Evolutionary conservation across 2,888 invertebrate genomes (phyloP).

Genomic region (Apamea epomidion): DNA sequence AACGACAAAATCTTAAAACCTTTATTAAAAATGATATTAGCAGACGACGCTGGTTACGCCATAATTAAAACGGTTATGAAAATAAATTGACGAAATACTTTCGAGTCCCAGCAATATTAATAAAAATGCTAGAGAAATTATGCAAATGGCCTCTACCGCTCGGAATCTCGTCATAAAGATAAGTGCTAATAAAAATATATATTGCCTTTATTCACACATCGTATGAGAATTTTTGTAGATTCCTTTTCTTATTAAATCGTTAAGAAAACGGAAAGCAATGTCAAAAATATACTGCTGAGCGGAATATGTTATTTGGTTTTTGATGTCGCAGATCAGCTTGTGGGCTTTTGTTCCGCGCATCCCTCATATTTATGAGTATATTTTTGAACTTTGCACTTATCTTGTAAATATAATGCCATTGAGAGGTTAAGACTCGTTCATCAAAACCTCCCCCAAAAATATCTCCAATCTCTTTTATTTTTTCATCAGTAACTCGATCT

Average conservation of each 20-base stretch:
- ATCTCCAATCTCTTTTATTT: not conserved
- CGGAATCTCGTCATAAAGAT: conserved; percentile 56
- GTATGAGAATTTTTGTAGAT: conserved; percentile 25
- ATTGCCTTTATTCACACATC: conserved; percentile 53
- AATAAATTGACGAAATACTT: conserved; percentile 54
- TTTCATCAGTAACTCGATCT: conserved; percentile 26
- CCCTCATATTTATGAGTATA: not conserved
- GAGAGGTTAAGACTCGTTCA: not conserved
- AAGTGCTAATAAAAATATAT: conserved; percentile 59
- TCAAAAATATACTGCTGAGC: not conserved
- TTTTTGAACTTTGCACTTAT: not conserved
- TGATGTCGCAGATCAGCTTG: not conserved
- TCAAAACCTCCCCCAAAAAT: not conserved
- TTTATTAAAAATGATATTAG: conserved; percentile 24
- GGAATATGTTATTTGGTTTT: not conserved
- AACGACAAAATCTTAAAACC: not conserved
- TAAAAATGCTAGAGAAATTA: conserved; percentile 57
- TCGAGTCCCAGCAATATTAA: conserved; percentile 47
- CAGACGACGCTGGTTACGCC: conserved; percentile 11
- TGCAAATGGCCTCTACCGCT: conserved; percentile 52
- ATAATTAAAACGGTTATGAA: conserved; percentile 51
- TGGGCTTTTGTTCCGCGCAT: not conserved
- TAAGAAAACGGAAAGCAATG: not conserved
- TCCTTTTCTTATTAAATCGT: conserved; percentile 27
- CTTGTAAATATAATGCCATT: conserved; percentile 3